Evolutionary conservation across 2,113 vertebrate species (phyloP).

Genomic region (Carassius gibelio): DNA sequence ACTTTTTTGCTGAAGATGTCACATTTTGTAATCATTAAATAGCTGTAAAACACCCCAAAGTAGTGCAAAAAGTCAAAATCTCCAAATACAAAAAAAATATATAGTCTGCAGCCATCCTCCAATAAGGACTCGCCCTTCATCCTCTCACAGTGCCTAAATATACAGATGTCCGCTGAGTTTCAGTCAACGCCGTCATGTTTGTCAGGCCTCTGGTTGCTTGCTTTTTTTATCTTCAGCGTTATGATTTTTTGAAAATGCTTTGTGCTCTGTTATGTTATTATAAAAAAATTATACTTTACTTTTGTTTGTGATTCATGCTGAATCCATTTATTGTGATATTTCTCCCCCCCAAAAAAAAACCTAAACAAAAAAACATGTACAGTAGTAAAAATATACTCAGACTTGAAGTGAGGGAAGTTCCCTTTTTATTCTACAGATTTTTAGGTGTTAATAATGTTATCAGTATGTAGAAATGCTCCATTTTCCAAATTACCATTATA

Average conservation of each 20-base stretch:
- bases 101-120: slow-evolving; percentile 38
- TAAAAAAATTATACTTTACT: neutral
- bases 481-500: slow-evolving; percentile 46
- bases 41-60: slow-evolving; percentile 44
- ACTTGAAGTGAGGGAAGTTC: slow-evolving; percentile 40
- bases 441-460: slow-evolving; percentile 48
- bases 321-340: slow-evolving; percentile 45
- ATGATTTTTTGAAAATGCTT: slow-evolving; percentile 10
- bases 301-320: slow-evolving; percentile 43
- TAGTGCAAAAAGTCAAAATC: neutral
- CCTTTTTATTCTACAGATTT: slow-evolving; percentile 45
- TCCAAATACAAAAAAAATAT: slow-evolving; percentile 36
- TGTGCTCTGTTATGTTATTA: slow-evolving; percentile 39
- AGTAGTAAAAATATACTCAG: slow-evolving; percentile 42
- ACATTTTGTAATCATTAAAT: slow-evolving; percentile 71
- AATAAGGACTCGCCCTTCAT: slow-evolving; percentile 24
- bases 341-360: slow-evolving; percentile 29
- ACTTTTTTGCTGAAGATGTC: slow-evolving; percentile 80
- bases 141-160: slow-evolving; percentile 95
- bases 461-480: slow-evolving; percentile 37
- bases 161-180: slow-evolving; percentile 89
- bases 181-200: slow-evolving; percentile 75
- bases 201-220: slow-evolving; percentile 69
- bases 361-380: slow-evolving; percentile 26
- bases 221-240: slow-evolving; percentile 56